Conservation (phyloP, 2,888 invertebrate genomes). For the Neoaliturus tenellus region DNA sequence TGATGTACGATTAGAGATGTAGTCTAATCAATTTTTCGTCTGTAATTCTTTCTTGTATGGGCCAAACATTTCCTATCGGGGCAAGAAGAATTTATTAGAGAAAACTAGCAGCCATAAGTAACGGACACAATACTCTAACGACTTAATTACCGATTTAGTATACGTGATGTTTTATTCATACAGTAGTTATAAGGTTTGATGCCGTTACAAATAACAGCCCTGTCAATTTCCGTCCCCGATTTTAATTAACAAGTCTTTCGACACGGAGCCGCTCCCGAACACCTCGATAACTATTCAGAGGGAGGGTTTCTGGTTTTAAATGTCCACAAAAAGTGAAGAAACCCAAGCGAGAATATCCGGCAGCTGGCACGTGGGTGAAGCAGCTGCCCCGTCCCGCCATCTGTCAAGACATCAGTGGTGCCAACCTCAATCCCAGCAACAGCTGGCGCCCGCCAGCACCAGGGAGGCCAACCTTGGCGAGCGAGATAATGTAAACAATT, state of each 20-base stretch:
- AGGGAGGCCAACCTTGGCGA: conserved; percentile 14
- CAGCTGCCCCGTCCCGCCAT: conserved; percentile 23
- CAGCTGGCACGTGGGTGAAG: conserved; percentile 37
- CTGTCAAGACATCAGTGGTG: conserved; percentile 22
- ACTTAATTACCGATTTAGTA: no score
- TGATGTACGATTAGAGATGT: no score
- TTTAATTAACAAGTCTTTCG: not conserved
- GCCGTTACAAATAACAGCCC: no score
- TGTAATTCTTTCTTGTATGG: no score
- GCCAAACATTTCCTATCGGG: no score
- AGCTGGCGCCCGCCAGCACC: conserved; percentile 4
- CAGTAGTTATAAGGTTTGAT: no score
- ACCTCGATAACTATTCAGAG: not conserved
- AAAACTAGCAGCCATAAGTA: no score
- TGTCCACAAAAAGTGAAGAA: conserved; percentile 43
- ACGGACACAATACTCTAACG: no score
- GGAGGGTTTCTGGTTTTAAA: conserved; percentile 37
- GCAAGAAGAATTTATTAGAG: no score
- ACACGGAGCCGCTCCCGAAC: conserved; percentile 18
- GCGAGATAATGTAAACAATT: conserved; percentile 7
- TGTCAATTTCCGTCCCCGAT: not conserved
- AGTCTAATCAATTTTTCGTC: no score
- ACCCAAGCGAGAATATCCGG: conserved; percentile 36
- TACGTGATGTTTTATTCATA: not conserved
- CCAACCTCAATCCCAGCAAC: conserved; percentile 17